phyloP scores from a whole-genome alignment of 2,797 vertebrate genomes.

The Meda fulgida region DNA sequence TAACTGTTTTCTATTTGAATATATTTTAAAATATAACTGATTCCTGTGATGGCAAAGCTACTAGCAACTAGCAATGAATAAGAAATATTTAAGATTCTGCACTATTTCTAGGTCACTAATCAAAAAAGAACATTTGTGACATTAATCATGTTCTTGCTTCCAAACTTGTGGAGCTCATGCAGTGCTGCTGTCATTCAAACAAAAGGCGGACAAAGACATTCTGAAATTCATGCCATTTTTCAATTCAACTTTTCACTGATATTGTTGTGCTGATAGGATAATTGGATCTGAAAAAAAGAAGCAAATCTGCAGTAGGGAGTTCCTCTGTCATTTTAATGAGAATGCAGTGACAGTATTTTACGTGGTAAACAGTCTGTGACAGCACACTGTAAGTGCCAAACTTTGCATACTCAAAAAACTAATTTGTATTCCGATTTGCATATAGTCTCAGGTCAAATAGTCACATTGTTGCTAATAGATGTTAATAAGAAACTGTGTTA shows the following conservation, averaged over 20 bases:
- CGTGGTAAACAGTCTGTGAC: constrained; percentile 13
- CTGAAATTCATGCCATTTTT: too few species aligned
- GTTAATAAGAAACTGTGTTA: constrained; percentile 24
- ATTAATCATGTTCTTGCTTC: too few species aligned
- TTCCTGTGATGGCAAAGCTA: too few species aligned
- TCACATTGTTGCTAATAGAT: constrained; percentile 39
- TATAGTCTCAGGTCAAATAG: constrained; percentile 28
- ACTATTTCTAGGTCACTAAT: too few species aligned
- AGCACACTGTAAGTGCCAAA: constrained; percentile 1
- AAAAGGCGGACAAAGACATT: too few species aligned
- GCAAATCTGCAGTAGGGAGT: background rate
- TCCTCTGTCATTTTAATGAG: constrained; percentile 5
- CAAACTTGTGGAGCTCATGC: too few species aligned
- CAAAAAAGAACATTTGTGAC: too few species aligned
- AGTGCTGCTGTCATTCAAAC: too few species aligned
- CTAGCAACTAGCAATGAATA: too few species aligned
- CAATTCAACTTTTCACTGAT: background rate
- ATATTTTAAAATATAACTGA: too few species aligned
- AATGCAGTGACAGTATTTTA: constrained; percentile 16
- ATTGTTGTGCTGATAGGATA: background rate
- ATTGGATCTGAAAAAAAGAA: background rate
- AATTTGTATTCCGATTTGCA: constrained; percentile 34
- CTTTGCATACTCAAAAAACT: constrained; percentile 15
- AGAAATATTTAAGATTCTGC: too few species aligned
- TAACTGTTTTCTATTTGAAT: too few species aligned